Evolutionary conservation across 2,797 vertebrate genomes (phyloP).

Genomic region (Dipus sagitta): DNA sequence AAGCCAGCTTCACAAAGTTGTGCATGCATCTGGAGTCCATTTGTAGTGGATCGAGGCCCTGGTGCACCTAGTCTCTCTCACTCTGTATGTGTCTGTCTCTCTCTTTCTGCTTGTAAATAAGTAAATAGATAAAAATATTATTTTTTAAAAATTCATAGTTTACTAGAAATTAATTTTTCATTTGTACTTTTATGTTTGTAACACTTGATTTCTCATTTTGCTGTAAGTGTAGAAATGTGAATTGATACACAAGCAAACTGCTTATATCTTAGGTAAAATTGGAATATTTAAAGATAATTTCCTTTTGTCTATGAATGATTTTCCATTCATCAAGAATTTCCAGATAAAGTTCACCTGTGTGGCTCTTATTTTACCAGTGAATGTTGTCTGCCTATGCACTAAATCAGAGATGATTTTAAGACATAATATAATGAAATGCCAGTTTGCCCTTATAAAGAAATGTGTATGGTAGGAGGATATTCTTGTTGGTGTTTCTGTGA

Average conservation of each 20-base stretch:
- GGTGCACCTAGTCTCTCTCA: too few species aligned
- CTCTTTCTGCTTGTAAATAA: too few species aligned
- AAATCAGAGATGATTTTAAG: slow-evolving; percentile 38
- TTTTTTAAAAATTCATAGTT: not conserved
- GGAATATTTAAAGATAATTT: slow-evolving; percentile 41
- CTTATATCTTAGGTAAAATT: slow-evolving; percentile 21
- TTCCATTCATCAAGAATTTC: slow-evolving; percentile 45
- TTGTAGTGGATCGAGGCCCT: too few species aligned
- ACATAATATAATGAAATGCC: slow-evolving; percentile 43
- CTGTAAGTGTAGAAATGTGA: not conserved
- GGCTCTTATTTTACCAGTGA: not conserved
- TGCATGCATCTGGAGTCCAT: too few species aligned
- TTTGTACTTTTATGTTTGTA: not conserved
- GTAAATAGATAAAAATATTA: too few species aligned
- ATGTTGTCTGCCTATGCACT: slow-evolving; percentile 41
- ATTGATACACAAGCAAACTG: slow-evolving; percentile 30
- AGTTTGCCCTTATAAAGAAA: slow-evolving; percentile 32
- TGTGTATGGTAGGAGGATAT: not conserved
- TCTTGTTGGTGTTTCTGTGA: slow-evolving; percentile 70
- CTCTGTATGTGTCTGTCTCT: too few species aligned
- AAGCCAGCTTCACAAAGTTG: too few species aligned
- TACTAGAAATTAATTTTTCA: slow-evolving; percentile 39
- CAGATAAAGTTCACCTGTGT: not conserved
- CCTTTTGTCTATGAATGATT: slow-evolving; percentile 17
- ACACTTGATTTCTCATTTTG: not conserved